These are phyloP conservation scores for Euglossa dilemma DNA, from an alignment of 1,140 invertebrate species.

Conservation along the genomic window DNA sequence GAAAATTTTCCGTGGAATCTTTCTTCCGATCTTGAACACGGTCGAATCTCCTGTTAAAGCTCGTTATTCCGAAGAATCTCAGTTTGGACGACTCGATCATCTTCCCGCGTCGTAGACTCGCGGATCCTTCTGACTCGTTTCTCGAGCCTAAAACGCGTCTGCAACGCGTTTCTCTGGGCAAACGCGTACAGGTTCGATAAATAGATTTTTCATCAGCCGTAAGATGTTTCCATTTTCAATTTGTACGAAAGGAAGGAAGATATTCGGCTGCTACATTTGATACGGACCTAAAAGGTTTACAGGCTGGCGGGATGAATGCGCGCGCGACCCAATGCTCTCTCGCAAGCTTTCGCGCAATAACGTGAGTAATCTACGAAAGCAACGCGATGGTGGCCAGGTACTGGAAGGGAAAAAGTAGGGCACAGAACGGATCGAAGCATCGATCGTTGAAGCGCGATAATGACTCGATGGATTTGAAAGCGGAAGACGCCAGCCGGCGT, in stretches of 20 bases:
- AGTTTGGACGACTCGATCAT: too few species aligned
- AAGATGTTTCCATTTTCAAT: conserved; percentile 45
- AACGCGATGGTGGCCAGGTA: conserved; percentile 3
- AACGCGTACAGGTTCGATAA: background rate
- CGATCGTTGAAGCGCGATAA: conserved; percentile 64
- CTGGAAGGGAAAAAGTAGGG: conserved; percentile 57
- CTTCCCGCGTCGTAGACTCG: background rate
- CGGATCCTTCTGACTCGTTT: background rate
- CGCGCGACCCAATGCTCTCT: conserved; percentile 26
- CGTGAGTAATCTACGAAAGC: conserved; percentile 58
- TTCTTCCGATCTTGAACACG: too few species aligned
- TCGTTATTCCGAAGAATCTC: too few species aligned
- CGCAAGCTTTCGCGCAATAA: conserved; percentile 58
- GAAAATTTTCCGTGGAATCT: too few species aligned
- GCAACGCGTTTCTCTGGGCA: background rate
- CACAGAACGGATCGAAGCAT: conserved; percentile 59
- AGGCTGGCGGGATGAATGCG: conserved; percentile 26
- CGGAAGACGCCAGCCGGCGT: conserved; percentile 53
- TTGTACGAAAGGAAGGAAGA: conserved; percentile 21
- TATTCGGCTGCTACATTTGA: conserved; percentile 10
- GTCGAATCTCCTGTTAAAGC: too few species aligned
- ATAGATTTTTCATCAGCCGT: conserved; percentile 36
- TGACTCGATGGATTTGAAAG: conserved; percentile 68
- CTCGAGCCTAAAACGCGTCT: background rate
- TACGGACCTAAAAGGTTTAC: conserved; percentile 31